Percentiles rank a stretch among this genome's conserved stretches.
Evolutionary conservation across 2,888 invertebrate species (phyloP).

Genomic region (Dolomedes plantarius): DNA sequence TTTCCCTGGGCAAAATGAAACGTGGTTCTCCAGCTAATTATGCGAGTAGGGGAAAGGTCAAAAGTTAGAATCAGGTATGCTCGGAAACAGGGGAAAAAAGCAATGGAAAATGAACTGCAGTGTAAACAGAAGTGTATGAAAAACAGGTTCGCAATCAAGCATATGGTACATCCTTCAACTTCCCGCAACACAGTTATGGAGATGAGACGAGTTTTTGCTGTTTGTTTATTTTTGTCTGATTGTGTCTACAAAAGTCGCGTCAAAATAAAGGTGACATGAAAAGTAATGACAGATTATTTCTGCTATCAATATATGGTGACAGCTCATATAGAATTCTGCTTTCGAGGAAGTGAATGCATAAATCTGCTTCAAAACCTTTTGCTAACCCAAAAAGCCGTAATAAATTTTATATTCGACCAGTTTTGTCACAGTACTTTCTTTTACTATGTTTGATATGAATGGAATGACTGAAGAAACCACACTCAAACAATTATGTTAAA

Average conservation of each 20-base stretch:
- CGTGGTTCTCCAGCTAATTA: conserved; percentile 35
- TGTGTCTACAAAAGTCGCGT: not conserved
- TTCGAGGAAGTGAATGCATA: too few species aligned
- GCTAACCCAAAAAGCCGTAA: too few species aligned
- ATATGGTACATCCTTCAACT: not conserved
- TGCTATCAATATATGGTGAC: too few species aligned
- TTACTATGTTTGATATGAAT: too few species aligned
- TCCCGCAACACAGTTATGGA: not conserved
- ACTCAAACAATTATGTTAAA: too few species aligned
- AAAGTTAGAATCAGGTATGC: conserved; percentile 22
- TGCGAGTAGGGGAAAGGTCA: conserved; percentile 33
- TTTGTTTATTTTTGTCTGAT: not conserved
- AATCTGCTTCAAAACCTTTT: too few species aligned
- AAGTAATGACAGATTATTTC: too few species aligned
- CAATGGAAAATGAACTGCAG: not conserved
- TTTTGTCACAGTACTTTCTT: too few species aligned
- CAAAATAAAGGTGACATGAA: too few species aligned
- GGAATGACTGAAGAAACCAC: too few species aligned
- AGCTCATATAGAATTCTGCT: too few species aligned
- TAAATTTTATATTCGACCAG: too few species aligned
- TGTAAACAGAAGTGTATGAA: conserved; percentile 18
- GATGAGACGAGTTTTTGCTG: not conserved
- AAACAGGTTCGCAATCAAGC: conserved; percentile 14
- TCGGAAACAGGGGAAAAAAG: conserved; percentile 16
- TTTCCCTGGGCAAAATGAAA: conserved; percentile 21